Base-by-base conservation (phyloP, 2,113 vertebrate genomes). In the Spea multiplicata region DNA sequence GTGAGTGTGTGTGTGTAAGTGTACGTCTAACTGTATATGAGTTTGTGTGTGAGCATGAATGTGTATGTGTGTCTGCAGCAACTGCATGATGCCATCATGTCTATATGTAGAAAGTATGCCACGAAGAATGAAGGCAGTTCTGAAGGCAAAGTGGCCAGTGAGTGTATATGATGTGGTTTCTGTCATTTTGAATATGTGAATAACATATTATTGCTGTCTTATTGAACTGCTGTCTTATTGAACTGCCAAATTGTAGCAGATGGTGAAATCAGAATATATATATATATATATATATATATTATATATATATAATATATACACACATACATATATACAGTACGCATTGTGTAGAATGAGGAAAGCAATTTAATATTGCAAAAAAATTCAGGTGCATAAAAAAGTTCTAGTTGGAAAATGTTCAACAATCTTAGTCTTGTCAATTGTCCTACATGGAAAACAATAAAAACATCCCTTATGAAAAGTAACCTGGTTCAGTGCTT, bases 371-470 rank as follows among this genome's bases (percentile, higher is more conserved):
- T 82, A 62, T 74, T 78, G 57, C 76, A 73, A 76, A 66, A 2
- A 30, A 83, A n/a, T 84, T 86, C 71, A 71, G 62, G 57, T 80
- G 65, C 53, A 64, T 71, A 84, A 83, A 83, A 79, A 59, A 82
- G 76, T 70, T 48, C 59, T 70, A 70, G 0, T 8, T 82, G 71
- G 3, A 69, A 83, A 84, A 86, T 86, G 75, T 0, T 3, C 45
- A 46, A 73, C 72, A 50, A 57, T 80, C 73, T 74, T 0, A 83
- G 73, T 73, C 82, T 84, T 84, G 53, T 78, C 81, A 75, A 6
- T 3, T 0, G 70, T 88, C 80, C 81, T 77, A 12, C 10, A 62
- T 44, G 70, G 17, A 72, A 30, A 64, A 83, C 72, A 57, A 10
- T 69, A 81, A 83, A 85, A 80, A 12, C 30, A 73, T 52, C 77